A percentile compares a stretch with the other conserved stretches of the same genome.
These are phyloP conservation scores for Pseudomyrmex gracilis DNA, from an alignment of 1,140 invertebrate genomes.

Conservation along the genomic window DNA sequence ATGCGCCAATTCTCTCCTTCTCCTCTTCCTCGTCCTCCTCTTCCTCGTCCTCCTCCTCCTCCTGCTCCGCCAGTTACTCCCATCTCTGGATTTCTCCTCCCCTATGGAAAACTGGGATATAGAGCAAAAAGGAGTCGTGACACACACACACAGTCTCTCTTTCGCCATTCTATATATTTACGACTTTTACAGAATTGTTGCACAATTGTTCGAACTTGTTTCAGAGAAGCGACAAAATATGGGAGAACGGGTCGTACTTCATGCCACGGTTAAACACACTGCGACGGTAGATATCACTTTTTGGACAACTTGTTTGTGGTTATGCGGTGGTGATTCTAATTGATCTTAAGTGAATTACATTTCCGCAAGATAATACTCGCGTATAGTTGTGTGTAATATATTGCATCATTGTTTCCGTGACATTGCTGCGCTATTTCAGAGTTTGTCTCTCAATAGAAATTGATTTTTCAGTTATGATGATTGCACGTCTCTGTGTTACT, in stretches of 20 bases:
- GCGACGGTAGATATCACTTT: slow-evolving; percentile 87
- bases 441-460: no score
- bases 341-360: slow-evolving; percentile 66
- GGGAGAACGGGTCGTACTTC: slow-evolving; percentile 90
- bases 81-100: background rate
- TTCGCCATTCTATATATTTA: slow-evolving; percentile 57
- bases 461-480: no score
- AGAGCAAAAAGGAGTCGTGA: slow-evolving; percentile 24
- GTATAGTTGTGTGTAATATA: no score
- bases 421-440: no score
- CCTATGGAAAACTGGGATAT: slow-evolving; percentile 47
- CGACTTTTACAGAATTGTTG: slow-evolving; percentile 62
- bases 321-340: slow-evolving; percentile 61
- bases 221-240: slow-evolving; percentile 78
- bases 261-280: slow-evolving; percentile 91
- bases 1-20: background rate
- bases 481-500: no score
- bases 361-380: background rate
- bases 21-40: background rate
- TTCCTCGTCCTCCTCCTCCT: background rate
- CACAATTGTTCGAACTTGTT: slow-evolving; percentile 66
- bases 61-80: background rate
- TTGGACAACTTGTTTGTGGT: slow-evolving; percentile 56
- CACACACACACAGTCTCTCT: background rate
- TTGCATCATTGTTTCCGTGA: no score